phyloP scores from a whole-genome alignment of 1,140 invertebrate genomes.

The Oncopodura yosiiana region DNA sequence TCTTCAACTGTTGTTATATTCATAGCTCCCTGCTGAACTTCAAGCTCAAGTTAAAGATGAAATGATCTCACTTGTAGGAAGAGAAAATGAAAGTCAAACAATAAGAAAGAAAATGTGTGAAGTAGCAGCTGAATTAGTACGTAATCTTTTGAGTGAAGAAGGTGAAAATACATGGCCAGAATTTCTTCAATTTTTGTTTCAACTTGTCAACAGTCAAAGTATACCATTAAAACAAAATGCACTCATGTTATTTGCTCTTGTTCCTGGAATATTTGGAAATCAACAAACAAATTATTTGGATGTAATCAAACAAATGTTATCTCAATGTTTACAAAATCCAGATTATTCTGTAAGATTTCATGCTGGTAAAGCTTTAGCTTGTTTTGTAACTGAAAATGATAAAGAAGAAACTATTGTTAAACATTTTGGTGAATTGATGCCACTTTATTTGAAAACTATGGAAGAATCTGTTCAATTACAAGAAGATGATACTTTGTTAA shows the following conservation, averaged over 20 bases:
- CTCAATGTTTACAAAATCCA: conserved; percentile 61
- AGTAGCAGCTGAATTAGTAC: conserved; percentile 82
- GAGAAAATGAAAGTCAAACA: conserved; percentile 59
- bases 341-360: conserved; percentile 59
- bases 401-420: conserved; percentile 78
- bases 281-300: conserved; percentile 83
- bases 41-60: conserved; percentile 76
- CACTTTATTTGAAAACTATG: conserved; percentile 58
- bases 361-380: conserved; percentile 70
- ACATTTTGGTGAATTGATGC: conserved; percentile 74
- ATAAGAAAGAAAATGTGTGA: conserved; percentile 89
- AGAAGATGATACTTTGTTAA: conserved; percentile 82
- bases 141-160: conserved; percentile 92
- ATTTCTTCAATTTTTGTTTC: conserved; percentile 91
- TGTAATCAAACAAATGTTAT: conserved; percentile 89
- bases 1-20: conserved; percentile 22
- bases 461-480: conserved; percentile 67
- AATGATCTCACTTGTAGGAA: conserved; percentile 68
- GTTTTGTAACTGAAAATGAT: conserved; percentile 83
- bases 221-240: conserved; percentile 82
- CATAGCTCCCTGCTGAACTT: conserved; percentile 62
- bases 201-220: conserved; percentile 74
- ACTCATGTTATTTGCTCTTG: conserved; percentile 87
- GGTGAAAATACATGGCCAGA: conserved; percentile 96
- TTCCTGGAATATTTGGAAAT: conserved; percentile 94